Evolutionary conservation across 1,140 invertebrate species (phyloP), one percentile per base, ranked within the genome.

Genomic region (Drosophila paulistorum): DNA sequence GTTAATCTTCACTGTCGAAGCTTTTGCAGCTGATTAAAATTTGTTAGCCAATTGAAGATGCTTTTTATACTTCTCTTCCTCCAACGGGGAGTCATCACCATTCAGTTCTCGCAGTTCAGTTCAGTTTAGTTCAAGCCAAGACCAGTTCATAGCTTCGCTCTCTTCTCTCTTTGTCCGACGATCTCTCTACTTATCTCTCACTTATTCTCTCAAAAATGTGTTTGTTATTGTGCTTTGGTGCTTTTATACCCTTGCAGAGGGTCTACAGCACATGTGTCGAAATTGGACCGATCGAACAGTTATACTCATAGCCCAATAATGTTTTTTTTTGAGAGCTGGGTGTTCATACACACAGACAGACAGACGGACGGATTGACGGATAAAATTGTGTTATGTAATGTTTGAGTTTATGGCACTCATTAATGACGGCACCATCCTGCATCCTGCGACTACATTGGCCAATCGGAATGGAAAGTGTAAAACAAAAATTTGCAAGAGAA

Each of bases 11-110:
- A 67, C 77, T 60, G 65, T 42, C 72, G 74, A 65, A 91, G 90
- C 90, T 90, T 84, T 85, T 73, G 74, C 74, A 62, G 78, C 78
- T 91, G 90, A 91, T 91, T 91, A 91, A 91, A 91, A 90, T 90
- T 91, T 81, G 81, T 86, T 74, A 77, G 73, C 65, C 71, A 74
- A 65, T 72, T 74, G 84, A 91, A 91, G 90, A 91, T 91, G 90
- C 90, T 91, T 91, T 91, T 91, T 91, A 91, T 91, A 91, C 67
- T 58, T 48, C 72, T 76, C 59, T 66, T 60, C 48, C 59, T 66
- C 64, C 48, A 65, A 58, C 64, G 60, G 26, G 69, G 73, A 60
- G 73, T 20, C 23, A 57, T 55, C 23, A 57, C 45, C 61, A 45
- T 55, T 60, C 61, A 55, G 74, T 77, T 77, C 74, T 78, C 74